Base-by-base conservation (phyloP, 30 jellyfish, hydroid and myxozoan genomes). In the Sanderia malayensis region DNA sequence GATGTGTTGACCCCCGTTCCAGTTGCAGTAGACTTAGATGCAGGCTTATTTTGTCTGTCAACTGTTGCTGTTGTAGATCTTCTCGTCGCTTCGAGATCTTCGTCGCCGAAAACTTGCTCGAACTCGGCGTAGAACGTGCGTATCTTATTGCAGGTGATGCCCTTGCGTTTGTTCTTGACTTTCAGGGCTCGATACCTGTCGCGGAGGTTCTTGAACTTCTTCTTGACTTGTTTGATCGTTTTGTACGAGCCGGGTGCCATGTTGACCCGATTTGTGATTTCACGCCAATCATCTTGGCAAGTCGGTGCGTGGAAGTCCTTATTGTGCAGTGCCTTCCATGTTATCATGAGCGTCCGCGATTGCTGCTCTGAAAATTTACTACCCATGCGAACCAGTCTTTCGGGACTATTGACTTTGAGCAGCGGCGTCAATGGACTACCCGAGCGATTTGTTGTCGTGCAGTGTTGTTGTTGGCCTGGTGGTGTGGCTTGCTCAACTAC, bases 161-260 rank as follows among this genome's bases (percentile, higher is more conserved):
- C 70, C 76, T 58, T 64, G 32, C 70, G 64, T 44, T 41, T 78
- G 74, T 55, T 78, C 37, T 78, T 78, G 17, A 66, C 44, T 55
- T 78, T 78, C 24, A 70, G 53, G 2, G 78, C 89, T 2, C 89
- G 74, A 46, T 78, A 78, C 70, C 89, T 31, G 74, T 78, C 89
- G 18, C 82, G 74, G 18, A 78, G 74, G 37, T 78, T 78, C 46
- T 78, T 78, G 70, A 78, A 78, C 58, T 78, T 78, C 69, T 78
- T 78, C 41, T 78, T 78, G 74, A 78, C 89, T 66, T 78, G 89
- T 29, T 78, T 78, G 46, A 78, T 63, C 8, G 89, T 78, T 78
- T 78, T 78, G 59, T 78, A 78, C 53, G 67, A 62, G 46, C 89
- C 89, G 24, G 89, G 89, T 58, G 81, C 89, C 89, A 78, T 78